These are phyloP conservation scores for Aphelinus atriplicis DNA, from an alignment of 1,140 invertebrate species.

Conservation along the genomic window DNA sequence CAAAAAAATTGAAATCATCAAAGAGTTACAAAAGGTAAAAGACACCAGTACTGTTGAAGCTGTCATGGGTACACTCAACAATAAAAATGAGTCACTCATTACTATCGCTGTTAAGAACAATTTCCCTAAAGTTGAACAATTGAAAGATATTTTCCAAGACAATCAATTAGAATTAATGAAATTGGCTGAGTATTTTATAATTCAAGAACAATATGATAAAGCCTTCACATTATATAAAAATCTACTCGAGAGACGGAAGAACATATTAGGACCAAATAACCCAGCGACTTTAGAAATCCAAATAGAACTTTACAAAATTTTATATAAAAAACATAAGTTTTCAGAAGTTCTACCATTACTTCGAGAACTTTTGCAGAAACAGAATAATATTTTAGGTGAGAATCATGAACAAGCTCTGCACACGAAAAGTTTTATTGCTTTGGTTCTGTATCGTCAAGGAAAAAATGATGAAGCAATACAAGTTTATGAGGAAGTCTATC, in stretches of 20 bases:
- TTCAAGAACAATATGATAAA: constrained; percentile 5
- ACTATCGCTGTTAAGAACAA: neutral
- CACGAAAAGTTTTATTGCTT: constrained; percentile 40
- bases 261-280: constrained; percentile 37
- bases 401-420: constrained; percentile 34
- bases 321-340: constrained; percentile 39
- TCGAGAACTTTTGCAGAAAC: constrained; percentile 41
- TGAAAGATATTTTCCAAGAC: neutral
- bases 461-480: neutral
- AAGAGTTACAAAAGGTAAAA: neutral
- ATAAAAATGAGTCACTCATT: neutral
- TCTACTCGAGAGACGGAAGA: neutral
- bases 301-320: neutral
- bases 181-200: neutral
- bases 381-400: constrained; percentile 43
- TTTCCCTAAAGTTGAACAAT: neutral
- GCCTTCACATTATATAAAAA: neutral
- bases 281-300: constrained; percentile 39
- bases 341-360: constrained; percentile 48
- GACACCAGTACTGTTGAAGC: neutral
- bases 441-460: neutral
- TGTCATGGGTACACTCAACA: constrained; percentile 3
- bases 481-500: neutral
- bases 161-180: neutral
- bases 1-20: neutral